Conservation (phyloP, 2,113 vertebrate species). For the Salvelinus alpinus region DNA sequence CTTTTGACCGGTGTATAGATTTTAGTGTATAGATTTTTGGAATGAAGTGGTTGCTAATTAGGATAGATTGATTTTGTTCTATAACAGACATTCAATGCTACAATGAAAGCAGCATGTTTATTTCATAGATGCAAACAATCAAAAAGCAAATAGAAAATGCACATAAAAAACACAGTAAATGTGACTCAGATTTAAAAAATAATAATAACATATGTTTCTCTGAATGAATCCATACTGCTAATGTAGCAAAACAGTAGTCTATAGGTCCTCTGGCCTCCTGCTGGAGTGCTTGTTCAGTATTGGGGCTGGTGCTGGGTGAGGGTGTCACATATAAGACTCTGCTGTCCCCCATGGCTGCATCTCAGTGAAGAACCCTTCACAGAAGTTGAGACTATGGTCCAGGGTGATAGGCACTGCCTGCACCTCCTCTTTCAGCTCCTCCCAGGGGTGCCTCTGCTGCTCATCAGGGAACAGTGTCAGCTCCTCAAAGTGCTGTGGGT, state of each 20-base stretch:
- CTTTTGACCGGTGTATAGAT: too few relatives aligned
- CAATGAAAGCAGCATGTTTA: not conserved
- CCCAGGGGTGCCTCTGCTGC: conserved; percentile 43
- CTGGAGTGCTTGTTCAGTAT: not conserved
- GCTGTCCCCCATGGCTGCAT: conserved; percentile 46
- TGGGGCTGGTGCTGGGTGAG: not conserved
- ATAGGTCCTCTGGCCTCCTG: not conserved
- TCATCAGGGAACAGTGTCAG: conserved; percentile 16
- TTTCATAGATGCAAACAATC: not conserved
- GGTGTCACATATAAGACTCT: conserved; percentile 43
- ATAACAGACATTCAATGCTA: not conserved
- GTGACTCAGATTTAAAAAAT: not conserved
- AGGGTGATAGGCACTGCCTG: conserved; percentile 11
- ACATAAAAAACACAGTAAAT: not conserved
- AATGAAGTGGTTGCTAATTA: too few relatives aligned
- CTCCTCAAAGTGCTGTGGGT: conserved; percentile 24
- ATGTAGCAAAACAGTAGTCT: conserved; percentile 17
- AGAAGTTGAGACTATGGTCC: conserved; percentile 27
- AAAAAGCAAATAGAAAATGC: not conserved
- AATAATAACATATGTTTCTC: not conserved
- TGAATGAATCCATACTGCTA: conserved; percentile 8
- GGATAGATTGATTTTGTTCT: too few relatives aligned
- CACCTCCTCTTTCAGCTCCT: conserved; percentile 44
- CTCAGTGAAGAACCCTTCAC: conserved; percentile 44
- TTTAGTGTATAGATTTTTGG: too few relatives aligned